Evolutionary conservation across 2,797 vertebrate species (phyloP).

Genomic region (Ceryle rudis): DNA sequence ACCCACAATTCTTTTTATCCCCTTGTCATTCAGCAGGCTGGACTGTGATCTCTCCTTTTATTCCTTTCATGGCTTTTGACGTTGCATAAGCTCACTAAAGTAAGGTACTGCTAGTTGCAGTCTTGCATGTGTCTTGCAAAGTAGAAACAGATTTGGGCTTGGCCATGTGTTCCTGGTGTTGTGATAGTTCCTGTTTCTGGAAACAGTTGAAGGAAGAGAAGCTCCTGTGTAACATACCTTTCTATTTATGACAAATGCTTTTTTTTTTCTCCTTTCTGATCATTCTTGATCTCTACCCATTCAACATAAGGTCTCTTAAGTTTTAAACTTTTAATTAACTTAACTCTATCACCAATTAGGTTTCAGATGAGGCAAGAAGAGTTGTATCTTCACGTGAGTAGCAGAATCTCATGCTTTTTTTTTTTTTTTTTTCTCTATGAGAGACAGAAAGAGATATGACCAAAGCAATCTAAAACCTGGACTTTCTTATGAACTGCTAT

Average conservation of each 20-base stretch:
- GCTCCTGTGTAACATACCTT: not conserved
- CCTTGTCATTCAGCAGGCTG: not conserved
- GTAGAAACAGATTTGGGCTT: not conserved
- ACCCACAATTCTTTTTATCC: not conserved
- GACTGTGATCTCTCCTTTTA: not conserved
- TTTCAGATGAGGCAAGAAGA: not conserved
- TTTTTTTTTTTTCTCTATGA: not conserved
- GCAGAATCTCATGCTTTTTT: not conserved
- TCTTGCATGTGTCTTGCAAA: not conserved
- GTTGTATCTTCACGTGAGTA: not conserved
- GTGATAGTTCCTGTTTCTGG: not conserved
- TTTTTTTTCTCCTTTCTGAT: not conserved
- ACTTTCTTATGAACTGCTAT: accelerated
- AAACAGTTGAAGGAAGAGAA: not conserved
- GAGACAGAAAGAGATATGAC: not conserved
- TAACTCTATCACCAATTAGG: not conserved
- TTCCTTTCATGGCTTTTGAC: not conserved
- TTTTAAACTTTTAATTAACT: not conserved
- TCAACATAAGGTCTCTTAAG: not conserved
- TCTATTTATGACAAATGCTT: not conserved
- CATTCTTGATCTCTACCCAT: not conserved
- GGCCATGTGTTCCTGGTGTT: not conserved
- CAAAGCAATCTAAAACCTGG: not conserved
- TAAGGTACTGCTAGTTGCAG: not conserved
- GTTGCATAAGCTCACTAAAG: not conserved